These are phyloP conservation scores for Diorhabda carinulata DNA, from an alignment of 1,140 invertebrate genomes.

Conservation along the genomic window DNA sequence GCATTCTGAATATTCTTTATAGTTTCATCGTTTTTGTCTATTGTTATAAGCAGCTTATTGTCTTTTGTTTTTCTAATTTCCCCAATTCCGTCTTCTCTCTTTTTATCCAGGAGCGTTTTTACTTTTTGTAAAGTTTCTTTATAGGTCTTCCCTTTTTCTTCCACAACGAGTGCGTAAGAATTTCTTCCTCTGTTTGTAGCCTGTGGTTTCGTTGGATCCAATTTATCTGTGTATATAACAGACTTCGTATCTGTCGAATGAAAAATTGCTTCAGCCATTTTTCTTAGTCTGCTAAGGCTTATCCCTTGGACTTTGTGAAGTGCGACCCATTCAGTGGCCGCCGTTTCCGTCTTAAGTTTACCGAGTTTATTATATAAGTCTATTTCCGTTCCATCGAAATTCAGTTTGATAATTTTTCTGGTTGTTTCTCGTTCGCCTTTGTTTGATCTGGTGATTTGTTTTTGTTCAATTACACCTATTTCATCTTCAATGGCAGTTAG, in stretches of 20 bases:
- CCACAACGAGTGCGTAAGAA: not conserved
- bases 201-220: not conserved
- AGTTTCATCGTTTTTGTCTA: too few species aligned
- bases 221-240: constrained; percentile 12
- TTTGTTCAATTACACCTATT: too few species aligned
- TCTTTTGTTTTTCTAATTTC: too few species aligned
- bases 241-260: constrained; percentile 1
- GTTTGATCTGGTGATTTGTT: too few species aligned
- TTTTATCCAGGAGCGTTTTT: not conserved
- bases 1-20: too few species aligned
- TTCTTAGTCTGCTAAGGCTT: constrained; percentile 2
- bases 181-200: not conserved
- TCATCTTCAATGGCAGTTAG: too few species aligned
- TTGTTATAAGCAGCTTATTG: too few species aligned
- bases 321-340: constrained; percentile 13
- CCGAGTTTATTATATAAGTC: too few species aligned
- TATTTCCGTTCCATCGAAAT: too few species aligned
- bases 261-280: constrained; percentile 15
- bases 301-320: constrained; percentile 7
- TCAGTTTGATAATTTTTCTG: too few species aligned
- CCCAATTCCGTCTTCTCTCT: not conserved
- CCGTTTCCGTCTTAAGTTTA: too few species aligned
- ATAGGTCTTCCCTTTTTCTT: not conserved
- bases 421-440: too few species aligned
- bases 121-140: not conserved